These are phyloP conservation scores for Atopsyche davidsoni DNA, from an alignment of 1,140 invertebrate genomes.

Conservation along the genomic window DNA sequence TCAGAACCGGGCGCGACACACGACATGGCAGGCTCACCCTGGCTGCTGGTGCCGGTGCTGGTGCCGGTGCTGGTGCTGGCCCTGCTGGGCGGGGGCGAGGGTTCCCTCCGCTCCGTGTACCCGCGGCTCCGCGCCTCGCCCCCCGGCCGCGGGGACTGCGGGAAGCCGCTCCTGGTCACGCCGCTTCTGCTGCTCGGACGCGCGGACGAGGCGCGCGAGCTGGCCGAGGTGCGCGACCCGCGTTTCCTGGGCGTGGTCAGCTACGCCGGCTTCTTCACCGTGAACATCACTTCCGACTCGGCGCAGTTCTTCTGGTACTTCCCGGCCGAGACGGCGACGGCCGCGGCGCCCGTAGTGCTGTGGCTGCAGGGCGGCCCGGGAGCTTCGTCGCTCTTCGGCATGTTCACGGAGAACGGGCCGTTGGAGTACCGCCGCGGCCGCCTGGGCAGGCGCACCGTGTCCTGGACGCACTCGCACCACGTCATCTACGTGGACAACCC, in stretches of 20 bases:
- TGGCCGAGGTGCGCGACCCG: slow-evolving; percentile 37
- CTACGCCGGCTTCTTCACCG: slow-evolving; percentile 66
- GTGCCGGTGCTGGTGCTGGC: too few relatives aligned
- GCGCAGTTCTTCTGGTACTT: slow-evolving; percentile 80
- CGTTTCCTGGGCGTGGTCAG: slow-evolving; percentile 37
- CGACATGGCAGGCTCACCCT: too few relatives aligned
- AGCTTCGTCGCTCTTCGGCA: slow-evolving; percentile 68
- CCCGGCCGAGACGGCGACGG: slow-evolving; percentile 45
- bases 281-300: slow-evolving; percentile 58
- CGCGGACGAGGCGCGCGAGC: slow-evolving; percentile 35
- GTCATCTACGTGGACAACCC: slow-evolving; percentile 85
- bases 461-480: slow-evolving; percentile 70
- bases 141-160: slow-evolving; percentile 41
- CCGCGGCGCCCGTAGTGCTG: slow-evolving; percentile 57
- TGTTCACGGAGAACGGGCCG: slow-evolving; percentile 81
- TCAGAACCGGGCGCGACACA: too few relatives aligned
- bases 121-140: not conserved
- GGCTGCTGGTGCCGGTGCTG: too few relatives aligned
- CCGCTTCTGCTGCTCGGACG: slow-evolving; percentile 55
- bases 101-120: slow-evolving; percentile 8
- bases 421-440: slow-evolving; percentile 57
- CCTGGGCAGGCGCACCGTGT: slow-evolving; percentile 53
- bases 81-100: too few relatives aligned
- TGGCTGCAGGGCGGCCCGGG: slow-evolving; percentile 81
- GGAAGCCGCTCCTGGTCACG: slow-evolving; percentile 58